phyloP scores from a whole-genome alignment of 2,113 vertebrate species.

The Entosphenus tridentatus region DNA sequence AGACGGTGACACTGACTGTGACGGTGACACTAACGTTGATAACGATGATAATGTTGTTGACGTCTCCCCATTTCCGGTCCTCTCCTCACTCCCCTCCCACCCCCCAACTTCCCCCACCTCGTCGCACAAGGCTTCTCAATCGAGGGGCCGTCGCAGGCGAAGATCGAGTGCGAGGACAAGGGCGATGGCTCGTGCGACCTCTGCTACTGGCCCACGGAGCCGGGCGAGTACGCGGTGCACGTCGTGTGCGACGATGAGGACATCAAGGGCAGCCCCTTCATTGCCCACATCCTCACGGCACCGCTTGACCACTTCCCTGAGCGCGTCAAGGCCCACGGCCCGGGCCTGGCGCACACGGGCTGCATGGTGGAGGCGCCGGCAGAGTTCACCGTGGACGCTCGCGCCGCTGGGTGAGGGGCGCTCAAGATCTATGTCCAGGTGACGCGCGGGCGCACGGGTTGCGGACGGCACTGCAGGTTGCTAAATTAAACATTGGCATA shows the following conservation, averaged over 20 bases:
- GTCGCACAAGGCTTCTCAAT: conserved; percentile 59
- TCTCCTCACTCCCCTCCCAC: too few species aligned
- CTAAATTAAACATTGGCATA: too few species aligned
- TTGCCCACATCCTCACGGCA: conserved; percentile 50
- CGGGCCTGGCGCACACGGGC: conserved; percentile 50
- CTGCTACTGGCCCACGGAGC: conserved; percentile 69
- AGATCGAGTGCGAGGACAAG: conserved; percentile 74
- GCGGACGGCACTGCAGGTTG: too few species aligned
- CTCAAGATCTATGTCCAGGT: conserved; percentile 81
- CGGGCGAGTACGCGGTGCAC: conserved; percentile 62
- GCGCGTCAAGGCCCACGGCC: conserved; percentile 57
- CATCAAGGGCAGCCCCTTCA: conserved; percentile 72
- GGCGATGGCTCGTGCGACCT: conserved; percentile 75
- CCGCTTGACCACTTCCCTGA: conserved; percentile 38
- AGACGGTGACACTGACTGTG: too few species aligned
- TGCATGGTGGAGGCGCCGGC: conserved; percentile 62
- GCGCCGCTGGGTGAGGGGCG: conserved; percentile 35
- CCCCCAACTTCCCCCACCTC: too few species aligned
- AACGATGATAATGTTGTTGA: too few species aligned
- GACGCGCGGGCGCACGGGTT: not conserved
- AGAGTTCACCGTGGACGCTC: conserved; percentile 57
- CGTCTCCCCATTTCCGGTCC: too few species aligned
- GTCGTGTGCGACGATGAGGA: conserved; percentile 88
- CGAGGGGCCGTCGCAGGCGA: conserved; percentile 70
- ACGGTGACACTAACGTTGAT: too few species aligned